Conservation (phyloP, 37 sponge, comb jelly and placozoan species). For the Lycopodina hypogea region DNA sequence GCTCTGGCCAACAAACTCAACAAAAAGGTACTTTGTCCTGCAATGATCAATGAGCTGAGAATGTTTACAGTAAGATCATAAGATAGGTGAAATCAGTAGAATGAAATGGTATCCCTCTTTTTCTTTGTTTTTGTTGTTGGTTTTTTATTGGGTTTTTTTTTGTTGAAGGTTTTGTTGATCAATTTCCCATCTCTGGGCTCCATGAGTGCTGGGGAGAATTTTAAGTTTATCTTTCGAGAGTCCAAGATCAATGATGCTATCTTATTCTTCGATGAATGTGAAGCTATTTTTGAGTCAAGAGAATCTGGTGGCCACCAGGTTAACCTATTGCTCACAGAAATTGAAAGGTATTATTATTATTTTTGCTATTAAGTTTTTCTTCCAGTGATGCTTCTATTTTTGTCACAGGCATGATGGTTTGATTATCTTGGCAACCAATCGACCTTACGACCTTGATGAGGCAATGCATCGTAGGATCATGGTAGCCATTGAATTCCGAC, state of each 20-base stretch:
- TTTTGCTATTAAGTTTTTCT: not conserved
- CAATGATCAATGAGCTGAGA: not conserved
- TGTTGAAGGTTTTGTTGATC: conserved; percentile 67
- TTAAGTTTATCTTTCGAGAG: conserved; percentile 89
- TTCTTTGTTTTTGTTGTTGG: too few species aligned
- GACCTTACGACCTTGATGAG: conserved; percentile 82
- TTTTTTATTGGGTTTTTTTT: too few species aligned
- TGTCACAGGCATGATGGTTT: conserved; percentile 77
- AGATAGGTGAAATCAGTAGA: not conserved
- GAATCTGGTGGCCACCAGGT: conserved; percentile 76
- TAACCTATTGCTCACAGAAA: conserved; percentile 77
- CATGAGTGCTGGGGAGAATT: conserved; percentile 85
- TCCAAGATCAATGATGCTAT: conserved; percentile 93
- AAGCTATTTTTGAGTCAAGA: conserved; percentile 85
- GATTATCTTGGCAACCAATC: conserved; percentile 79
- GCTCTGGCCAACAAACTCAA: conserved; percentile 82
- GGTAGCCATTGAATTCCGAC: conserved; percentile 78
- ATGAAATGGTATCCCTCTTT: not conserved
- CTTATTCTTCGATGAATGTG: too few species aligned
- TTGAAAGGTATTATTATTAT: conserved; percentile 46
- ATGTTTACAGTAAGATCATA: too few species aligned
- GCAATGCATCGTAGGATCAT: conserved; percentile 81
- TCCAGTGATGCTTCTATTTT: not conserved
- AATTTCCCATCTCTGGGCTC: conserved; percentile 81
- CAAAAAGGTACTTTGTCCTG: conserved; percentile 54